Conservation (phyloP, 1,140 invertebrate genomes). For the Aphaenogaster rudis region DNA sequence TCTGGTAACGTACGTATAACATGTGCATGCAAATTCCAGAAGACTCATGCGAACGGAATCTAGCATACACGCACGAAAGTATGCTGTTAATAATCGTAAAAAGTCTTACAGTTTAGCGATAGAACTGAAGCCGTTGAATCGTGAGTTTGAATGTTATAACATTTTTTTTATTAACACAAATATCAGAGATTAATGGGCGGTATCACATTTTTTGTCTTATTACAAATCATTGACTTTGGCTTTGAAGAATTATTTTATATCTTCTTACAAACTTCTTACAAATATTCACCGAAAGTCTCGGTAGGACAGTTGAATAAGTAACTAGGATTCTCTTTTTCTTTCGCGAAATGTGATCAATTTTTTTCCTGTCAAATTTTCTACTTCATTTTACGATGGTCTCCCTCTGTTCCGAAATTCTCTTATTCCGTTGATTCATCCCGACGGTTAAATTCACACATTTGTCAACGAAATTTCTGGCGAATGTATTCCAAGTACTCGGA, state of each 20-base stretch:
- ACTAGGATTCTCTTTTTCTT: not conserved
- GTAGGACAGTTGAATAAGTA: not conserved
- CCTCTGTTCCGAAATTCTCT: constrained; percentile 14
- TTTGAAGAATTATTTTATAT: not conserved
- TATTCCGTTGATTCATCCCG: not conserved
- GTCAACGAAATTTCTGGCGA: constrained; percentile 28
- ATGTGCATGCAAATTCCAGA: not conserved
- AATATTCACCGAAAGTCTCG: not conserved
- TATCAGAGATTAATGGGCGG: not conserved
- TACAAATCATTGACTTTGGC: not conserved
- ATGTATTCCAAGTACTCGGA: not conserved
- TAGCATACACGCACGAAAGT: not conserved
- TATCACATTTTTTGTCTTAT: not conserved
- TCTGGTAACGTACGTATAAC: not conserved
- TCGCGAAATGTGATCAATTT: not conserved
- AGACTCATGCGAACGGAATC: constrained; percentile 36
- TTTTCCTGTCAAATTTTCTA: not conserved
- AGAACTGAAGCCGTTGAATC: not conserved
- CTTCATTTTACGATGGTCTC: not conserved
- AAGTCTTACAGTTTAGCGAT: not conserved
- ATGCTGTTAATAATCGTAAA: not conserved
- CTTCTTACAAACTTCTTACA: not conserved
- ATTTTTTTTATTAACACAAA: not conserved
- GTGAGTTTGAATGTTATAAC: not conserved
- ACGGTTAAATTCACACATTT: constrained; percentile 26